Conservation (phyloP, 37 sponge, comb jelly and placozoan genomes). For the Hexactinellida sp. region DNA sequence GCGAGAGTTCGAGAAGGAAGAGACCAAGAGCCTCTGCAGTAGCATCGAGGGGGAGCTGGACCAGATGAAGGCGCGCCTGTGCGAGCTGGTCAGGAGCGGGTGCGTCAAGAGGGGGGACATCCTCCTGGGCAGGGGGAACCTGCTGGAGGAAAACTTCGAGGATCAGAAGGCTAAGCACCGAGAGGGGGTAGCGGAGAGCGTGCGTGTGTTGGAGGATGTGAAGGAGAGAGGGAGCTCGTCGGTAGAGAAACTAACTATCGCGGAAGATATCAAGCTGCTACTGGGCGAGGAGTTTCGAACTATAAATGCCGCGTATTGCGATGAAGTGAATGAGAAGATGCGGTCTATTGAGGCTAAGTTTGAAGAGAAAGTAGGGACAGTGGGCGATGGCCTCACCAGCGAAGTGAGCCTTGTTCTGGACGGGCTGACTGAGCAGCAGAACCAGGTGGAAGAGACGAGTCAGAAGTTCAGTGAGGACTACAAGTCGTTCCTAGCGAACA, state of each 20-base stretch:
- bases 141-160: neutral
- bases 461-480: neutral
- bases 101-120: neutral
- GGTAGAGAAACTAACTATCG: neutral
- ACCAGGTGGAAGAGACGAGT: neutral
- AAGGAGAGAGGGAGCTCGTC: neutral
- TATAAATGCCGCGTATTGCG: neutral
- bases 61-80: neutral
- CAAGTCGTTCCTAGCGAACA: neutral
- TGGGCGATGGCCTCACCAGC: neutral
- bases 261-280: neutral
- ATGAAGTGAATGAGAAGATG: neutral
- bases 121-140: neutral
- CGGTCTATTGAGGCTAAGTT: neutral
- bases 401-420: neutral
- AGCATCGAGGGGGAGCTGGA: neutral
- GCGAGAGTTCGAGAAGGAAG: neutral
- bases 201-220: neutral
- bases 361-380: neutral
- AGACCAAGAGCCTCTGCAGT: neutral
- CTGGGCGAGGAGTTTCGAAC: neutral
- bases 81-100: neutral
- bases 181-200: neutral
- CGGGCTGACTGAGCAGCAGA: neutral
- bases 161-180: neutral